A percentile compares a stretch with the other conserved stretches of the same genome.
Evolutionary conservation across 2,113 vertebrate genomes (phyloP).

Genomic region (Callospermophilus lateralis): DNA sequence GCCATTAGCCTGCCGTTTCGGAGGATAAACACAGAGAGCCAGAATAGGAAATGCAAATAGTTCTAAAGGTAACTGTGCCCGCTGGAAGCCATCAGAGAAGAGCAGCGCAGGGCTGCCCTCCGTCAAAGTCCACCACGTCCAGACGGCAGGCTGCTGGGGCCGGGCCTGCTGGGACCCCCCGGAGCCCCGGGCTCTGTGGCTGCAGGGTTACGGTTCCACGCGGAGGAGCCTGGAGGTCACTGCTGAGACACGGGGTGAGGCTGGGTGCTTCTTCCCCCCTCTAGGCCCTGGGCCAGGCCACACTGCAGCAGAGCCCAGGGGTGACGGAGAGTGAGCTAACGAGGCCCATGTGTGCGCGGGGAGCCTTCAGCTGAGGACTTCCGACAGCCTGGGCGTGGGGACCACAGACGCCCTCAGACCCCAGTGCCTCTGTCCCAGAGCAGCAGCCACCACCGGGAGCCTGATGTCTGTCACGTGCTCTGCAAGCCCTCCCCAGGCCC

Average conservation of each 20-base stretch:
- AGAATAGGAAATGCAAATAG: not conserved
- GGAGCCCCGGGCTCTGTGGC: accelerated
- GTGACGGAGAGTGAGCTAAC: too few relatives aligned
- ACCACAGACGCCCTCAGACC: accelerated
- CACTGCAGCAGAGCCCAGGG: not conserved
- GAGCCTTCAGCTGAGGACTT: not conserved
- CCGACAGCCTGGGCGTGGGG: not conserved
- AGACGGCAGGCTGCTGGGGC: too few relatives aligned
- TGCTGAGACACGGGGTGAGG: not conserved
- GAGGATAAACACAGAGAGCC: slow-evolving; percentile 48
- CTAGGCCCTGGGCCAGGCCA: not conserved
- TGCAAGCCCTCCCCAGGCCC: too few relatives aligned
- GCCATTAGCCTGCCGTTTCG: not conserved
- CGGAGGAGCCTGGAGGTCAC: not conserved
- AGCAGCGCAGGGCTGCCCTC: accelerated
- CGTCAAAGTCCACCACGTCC: not conserved
- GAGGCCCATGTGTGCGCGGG: too few relatives aligned
- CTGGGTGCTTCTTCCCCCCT: accelerated
- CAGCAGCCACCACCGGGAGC: accelerated
- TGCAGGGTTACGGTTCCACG: accelerated
- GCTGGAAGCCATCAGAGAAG: not conserved
- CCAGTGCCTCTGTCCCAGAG: too few relatives aligned
- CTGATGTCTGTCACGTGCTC: accelerated
- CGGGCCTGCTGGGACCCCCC: accelerated
- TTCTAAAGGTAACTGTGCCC: not conserved